Base-by-base conservation (phyloP, 2,113 vertebrate species). In the Tragulus kanchil region DNA sequence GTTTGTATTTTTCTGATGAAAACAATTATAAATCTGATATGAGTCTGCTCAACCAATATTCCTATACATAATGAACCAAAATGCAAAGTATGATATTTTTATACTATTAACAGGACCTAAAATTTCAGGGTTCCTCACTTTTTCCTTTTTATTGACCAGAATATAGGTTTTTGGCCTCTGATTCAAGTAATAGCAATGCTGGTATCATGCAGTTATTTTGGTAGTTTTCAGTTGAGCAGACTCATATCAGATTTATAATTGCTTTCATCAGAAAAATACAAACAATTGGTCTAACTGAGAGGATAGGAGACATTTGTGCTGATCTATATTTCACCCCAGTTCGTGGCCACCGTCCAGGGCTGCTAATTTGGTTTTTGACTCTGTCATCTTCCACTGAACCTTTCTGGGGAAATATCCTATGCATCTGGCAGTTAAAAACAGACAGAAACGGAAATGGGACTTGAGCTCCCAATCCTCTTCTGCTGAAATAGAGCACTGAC, bases 351-450 rank as follows among this genome's bases (percentile, higher is more conserved):
- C 56, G 56, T 82, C 48, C 25, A 56, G 64, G 36, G 8, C 15
- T 90, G 62, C 86, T 95, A 95, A 97, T 97, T 92, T 94, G 82
- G 56, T 82, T 96, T 96, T 93, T 92, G 54, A 73, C 73, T 96
- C 62, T 95, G 58, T 75, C 75, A 95, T 96, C 61, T 95, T 93
- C 83, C 77, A 71, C 11, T 21, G 45, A 81, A 90, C 21, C 28
- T 90, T 98, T 64, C 94, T 78, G 90, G 62, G 89, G 92, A 95
- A 90, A 94, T 93, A 90, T 58, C 42, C 92, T 61, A 94, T 95
- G 81, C 81, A 94, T 87, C 69, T 89, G 75, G 90, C 89, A 96
- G 81, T 90, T 71, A 73, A 82, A 95, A 93, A 64, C 83, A 95
- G 96, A 93, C 95, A 97, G 92, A 96, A 81, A 85, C 0, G 3